Base-by-base conservation (phyloP, 2,888 invertebrate genomes). In the Eledone cirrhosa region DNA sequence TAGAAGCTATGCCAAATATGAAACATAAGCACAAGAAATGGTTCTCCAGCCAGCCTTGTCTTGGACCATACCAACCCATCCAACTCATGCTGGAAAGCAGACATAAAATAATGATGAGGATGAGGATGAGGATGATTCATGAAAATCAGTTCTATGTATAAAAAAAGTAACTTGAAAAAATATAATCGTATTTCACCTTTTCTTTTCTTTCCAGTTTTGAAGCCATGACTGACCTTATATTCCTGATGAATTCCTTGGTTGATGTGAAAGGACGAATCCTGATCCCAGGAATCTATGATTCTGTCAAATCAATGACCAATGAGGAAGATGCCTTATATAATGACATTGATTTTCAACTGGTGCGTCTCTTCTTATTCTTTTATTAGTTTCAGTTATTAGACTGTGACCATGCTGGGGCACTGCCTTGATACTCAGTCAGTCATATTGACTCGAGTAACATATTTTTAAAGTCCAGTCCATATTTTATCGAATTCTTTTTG, bases 261-360 rank as follows among this genome's bases (percentile, higher is more conserved):
- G 96, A 97, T 89, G 94, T 94, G 81, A 93, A 97, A 84, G 98
- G 98, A 11, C 94, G 94, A 83, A 97, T 99, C 86, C 92, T 94
- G 47, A 92, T 98, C 78, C 94, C 95, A 11, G 95, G 95, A 74
- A 87, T 99, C 69, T 94, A 95, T 90, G 94, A 97, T 82, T 94
- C 95, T 83, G 97, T 98, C n/a, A 93, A 92, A 16, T 93, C 94
- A 19, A 89, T 96, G 48, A 93, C 94, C 8, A 92, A 93, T 1
- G 93, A 93, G 80, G 92, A 92, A 82, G 81, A 83, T 67, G 92
- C 93, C 81, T 92, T 94, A 69, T 98, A 98, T 89, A 92, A 94
- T 72, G 92, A 93, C 63, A 97, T 98, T 86, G 96, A 96, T 88
- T 98, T 98, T 91, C 94, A 96, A 90, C 93, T 95, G 27, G 91